Evolutionary conservation across 1,140 invertebrate species (phyloP).

Genomic region (Drosophila kanapiae): DNA sequence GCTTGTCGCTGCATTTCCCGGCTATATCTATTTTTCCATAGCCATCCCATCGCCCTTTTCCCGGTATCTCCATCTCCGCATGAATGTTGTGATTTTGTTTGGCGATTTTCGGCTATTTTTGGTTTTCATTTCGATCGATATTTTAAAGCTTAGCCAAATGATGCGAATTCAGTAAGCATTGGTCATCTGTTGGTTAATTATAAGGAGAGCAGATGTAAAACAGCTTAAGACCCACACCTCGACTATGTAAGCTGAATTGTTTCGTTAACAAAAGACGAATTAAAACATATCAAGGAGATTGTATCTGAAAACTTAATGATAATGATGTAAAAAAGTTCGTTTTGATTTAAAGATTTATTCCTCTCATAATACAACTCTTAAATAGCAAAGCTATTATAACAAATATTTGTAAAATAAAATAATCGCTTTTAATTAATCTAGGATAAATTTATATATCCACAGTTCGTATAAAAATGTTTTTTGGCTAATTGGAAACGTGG

Average conservation of each 20-base stretch:
- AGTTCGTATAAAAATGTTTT: background rate
- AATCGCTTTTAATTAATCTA: background rate
- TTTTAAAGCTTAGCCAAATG: conserved; percentile 79
- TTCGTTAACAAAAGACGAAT: background rate
- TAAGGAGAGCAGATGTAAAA: background rate
- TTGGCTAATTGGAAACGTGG: conserved; percentile 39
- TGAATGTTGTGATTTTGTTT: conserved; percentile 71
- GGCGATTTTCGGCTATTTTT: conserved; percentile 46
- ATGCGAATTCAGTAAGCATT: conserved; percentile 42
- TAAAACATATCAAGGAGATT: background rate
- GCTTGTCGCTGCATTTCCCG: conserved; percentile 46
- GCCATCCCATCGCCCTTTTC: conserved; percentile 1
- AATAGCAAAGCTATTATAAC: too few relatives aligned
- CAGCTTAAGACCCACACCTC: too few relatives aligned
- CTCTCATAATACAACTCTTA: too few relatives aligned
- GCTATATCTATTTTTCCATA: conserved; percentile 17
- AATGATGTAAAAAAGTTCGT: too few relatives aligned
- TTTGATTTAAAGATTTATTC: too few relatives aligned
- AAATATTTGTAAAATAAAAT: background rate
- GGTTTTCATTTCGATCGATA: conserved; percentile 64
- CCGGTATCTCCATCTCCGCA: conserved; percentile 8
- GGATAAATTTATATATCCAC: too few relatives aligned
- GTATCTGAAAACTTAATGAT: background rate
- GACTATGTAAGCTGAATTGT: background rate
- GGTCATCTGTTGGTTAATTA: conserved; percentile 51